Evolutionary conservation across 2,888 invertebrate species (phyloP).

Genomic region (Acanthacorydalis orientalis): DNA sequence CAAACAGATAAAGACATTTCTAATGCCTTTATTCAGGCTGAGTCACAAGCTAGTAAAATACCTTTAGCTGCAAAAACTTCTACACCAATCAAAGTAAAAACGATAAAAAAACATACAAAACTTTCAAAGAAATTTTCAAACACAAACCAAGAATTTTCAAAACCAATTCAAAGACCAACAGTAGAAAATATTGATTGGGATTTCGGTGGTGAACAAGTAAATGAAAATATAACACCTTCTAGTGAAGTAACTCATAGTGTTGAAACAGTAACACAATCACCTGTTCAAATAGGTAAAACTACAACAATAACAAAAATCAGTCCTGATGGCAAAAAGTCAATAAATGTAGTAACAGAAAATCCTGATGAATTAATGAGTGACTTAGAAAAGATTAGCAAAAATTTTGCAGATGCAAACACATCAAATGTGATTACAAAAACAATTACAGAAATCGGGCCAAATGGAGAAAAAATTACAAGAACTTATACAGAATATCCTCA

Average conservation of each 20-base stretch:
- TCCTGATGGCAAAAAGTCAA: conserved; percentile 1
- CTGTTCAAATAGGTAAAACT: not conserved
- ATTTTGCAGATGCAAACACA: not conserved
- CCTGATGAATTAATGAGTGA: not conserved
- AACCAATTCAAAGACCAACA: conserved; percentile 9
- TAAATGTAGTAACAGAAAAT: not conserved
- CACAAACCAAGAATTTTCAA: conserved; percentile 7
- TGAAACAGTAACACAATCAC: not conserved
- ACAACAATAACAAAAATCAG: not conserved
- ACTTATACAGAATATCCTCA: conserved; percentile 1
- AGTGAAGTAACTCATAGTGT: not conserved
- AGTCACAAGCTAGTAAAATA: conserved; percentile 7
- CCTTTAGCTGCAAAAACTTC: conserved; percentile 12
- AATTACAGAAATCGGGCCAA: not conserved
- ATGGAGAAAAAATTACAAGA: conserved; percentile 1
- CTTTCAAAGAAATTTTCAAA: conserved; percentile 3
- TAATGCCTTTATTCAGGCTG: not conserved
- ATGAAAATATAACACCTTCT: not conserved
- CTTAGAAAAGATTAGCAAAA: not conserved
- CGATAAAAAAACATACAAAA: conserved; percentile 31
- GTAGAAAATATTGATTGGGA: conserved; percentile 27
- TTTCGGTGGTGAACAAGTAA: not conserved
- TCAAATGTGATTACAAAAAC: not conserved
- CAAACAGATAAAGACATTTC: conserved; percentile 1
- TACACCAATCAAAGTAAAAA: conserved; percentile 27